Conservation (phyloP, 30 jellyfish, hydroid and myxozoan genomes). For the Pseudorhiza aurosa region DNA sequence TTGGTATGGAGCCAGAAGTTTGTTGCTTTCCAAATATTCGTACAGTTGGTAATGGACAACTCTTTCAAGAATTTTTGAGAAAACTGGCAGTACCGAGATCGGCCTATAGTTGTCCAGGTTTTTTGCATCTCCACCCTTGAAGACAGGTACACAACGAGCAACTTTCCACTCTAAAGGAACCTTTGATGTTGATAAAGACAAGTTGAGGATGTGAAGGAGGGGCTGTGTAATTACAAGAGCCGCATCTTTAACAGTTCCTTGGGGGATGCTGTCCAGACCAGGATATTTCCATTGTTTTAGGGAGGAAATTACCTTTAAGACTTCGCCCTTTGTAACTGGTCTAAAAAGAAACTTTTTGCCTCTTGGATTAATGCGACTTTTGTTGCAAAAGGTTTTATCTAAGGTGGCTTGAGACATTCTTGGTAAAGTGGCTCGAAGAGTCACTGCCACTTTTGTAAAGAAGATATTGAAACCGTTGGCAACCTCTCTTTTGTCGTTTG, state of each 20-base stretch:
- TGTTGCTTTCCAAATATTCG: constrained; percentile 18
- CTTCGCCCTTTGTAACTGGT: constrained; percentile 64
- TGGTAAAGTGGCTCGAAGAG: constrained; percentile 64
- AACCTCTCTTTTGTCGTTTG: constrained; percentile 53
- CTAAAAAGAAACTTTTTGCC: constrained; percentile 36
- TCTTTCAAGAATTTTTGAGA: constrained; percentile 39
- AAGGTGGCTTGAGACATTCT: constrained; percentile 46
- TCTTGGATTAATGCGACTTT: constrained; percentile 42
- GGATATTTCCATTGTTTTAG: constrained; percentile 58
- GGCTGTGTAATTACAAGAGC: constrained; percentile 52
- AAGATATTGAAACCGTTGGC: constrained; percentile 55
- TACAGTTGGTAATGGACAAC: constrained; percentile 36
- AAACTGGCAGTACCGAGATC: constrained; percentile 31
- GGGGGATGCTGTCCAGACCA: constrained; percentile 71
- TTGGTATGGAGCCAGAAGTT: constrained; percentile 26
- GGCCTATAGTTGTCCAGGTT: constrained; percentile 44
- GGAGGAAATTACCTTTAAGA: constrained; percentile 48
- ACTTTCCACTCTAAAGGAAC: constrained; percentile 45
- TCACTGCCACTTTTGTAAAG: constrained; percentile 61
- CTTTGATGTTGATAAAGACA: constrained; percentile 40
- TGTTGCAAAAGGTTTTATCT: constrained; percentile 23
- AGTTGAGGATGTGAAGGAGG: constrained; percentile 55
- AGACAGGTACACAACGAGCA: constrained; percentile 54
- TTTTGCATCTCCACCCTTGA: constrained; percentile 48
- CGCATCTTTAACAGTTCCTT: constrained; percentile 67